Evolutionary conservation across 2,888 invertebrate species (phyloP), one percentile per base, ranked within the genome.

Genomic region (Omphaloscelis lunosa): DNA sequence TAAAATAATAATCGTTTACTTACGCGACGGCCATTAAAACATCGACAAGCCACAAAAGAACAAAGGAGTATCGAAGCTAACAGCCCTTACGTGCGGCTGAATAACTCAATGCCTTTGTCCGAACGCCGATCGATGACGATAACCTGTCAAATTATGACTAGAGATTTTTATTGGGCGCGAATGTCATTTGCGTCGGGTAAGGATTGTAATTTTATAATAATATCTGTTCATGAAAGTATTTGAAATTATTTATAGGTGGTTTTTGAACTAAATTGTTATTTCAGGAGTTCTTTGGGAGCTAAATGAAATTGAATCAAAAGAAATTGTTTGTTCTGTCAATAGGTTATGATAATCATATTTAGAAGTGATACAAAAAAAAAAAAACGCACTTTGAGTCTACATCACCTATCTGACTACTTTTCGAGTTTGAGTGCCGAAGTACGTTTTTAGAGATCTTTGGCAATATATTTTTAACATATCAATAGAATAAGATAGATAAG

Each of bases 91-190:
- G 93, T 93, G 93, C 83, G 90, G 90, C 88, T 86, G 93, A 93
- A 93, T 94, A 93, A 92, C 86, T 89, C 85, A 86, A 72, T 82
- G 83, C 88, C 91, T 92, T 92, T 93, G 91, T 91, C 90, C 87
- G 79, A 72, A 61, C 86, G 88, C 90, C 91, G 92, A 89, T 92
- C 89, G 91, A 91, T 89, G 90, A 89, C 87, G 88, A 88, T 89
- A 89, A 90, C 89, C 80, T 91, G 90, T 89, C 92, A 90, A 90
- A 91, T 92, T 91, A 89, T 92, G 90, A 90, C 88, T 89, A 89
- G 77, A 80, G 59, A 78, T 82, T 88, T 90, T 89, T 87, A 88
- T 89, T 83, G 80, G 77, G 72, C 79, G 78, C 71, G 79, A 79
- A 84, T 73, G 71, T 79, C 76, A 84, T 88, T 89, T 82, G 83